phyloP scores from a whole-genome alignment of 2,113 vertebrate species.

The Elachura formosa region DNA sequence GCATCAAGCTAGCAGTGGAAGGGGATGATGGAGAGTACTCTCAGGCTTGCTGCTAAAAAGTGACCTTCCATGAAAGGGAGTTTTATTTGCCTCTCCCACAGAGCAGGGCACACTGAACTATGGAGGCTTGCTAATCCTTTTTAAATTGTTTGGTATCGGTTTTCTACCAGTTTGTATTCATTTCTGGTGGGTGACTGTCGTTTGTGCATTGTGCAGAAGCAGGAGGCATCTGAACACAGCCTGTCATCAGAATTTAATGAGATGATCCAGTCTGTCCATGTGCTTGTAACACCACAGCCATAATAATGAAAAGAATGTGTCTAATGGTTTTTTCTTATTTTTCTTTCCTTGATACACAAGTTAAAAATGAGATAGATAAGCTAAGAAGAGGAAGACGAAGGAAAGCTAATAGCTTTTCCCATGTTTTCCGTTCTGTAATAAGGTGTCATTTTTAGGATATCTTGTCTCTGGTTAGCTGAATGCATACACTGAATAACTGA shows the following conservation, averaged over 20 bases:
- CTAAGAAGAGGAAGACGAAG: neutral
- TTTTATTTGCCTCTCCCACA: neutral
- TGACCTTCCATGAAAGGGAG: neutral
- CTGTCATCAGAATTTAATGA: neutral
- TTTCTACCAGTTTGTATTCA: neutral
- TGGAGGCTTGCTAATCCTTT: neutral
- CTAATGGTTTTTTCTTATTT: neutral
- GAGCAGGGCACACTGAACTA: neutral
- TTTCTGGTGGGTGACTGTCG: neutral
- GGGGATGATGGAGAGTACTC: neutral
- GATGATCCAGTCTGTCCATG: neutral
- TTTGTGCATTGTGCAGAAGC: neutral
- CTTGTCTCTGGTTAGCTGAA: neutral
- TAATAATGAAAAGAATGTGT: neutral
- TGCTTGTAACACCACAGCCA: neutral
- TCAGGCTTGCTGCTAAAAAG: neutral
- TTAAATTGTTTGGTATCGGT: neutral
- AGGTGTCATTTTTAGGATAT: slow-evolving; percentile 12
- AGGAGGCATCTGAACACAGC: neutral
- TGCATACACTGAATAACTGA: neutral
- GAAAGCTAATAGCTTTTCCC: neutral
- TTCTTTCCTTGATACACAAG: neutral
- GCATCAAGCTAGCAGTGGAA: neutral
- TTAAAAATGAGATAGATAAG: neutral
- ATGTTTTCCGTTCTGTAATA: neutral